Base-by-base conservation (phyloP, 2,113 vertebrate species). In the Pelecanus crispus region DNA sequence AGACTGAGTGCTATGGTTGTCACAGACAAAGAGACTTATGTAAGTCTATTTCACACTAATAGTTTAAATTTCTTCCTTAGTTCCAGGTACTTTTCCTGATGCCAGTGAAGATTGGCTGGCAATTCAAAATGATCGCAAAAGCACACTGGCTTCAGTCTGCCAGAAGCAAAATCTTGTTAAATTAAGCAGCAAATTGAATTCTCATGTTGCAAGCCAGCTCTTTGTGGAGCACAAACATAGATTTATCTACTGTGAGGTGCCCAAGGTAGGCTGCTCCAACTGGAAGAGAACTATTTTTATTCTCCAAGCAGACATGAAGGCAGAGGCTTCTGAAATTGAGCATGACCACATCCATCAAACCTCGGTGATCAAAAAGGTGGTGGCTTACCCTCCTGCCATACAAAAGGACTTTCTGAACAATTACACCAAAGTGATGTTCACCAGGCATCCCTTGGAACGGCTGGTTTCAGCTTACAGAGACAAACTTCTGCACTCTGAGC, bases 391-490 rank as follows among this genome's bases (percentile, higher is more conserved):
- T 81, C 86, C 94, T 44, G 50, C 34, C 42, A 9, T 66, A 20
- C 95, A 91, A 67, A 67, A 55, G 20, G 50, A 91, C 55, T 53
- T 97, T 53, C 91, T 98, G 25, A 93, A 42, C 28, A 97, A 85
- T 81, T 97, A 96, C 63, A 98, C 97, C 25, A 97, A 97, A 86
- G 96, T 97, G 71, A 97, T 98, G 96, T 97, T 98, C 86, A 97
- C 94, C 45, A 95, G 97, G 20, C 96, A 98, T 86, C 97, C 98
- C 42, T 85, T 97, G n/a, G 96, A 98, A 74, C 45, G 97, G 11
- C 75, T 98, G 53, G 97, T 98, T 74, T 98, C 98, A 45, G 97
- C 98, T 68, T 98, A 97, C 58, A 97, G 97, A 89, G 97, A 97
- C 93, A 98, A 98, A 74, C 79, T 98, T 32, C 91, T 97, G 67